Evolutionary conservation across 2,888 invertebrate species (phyloP).

Genomic region (Phyllotreta striolata): DNA sequence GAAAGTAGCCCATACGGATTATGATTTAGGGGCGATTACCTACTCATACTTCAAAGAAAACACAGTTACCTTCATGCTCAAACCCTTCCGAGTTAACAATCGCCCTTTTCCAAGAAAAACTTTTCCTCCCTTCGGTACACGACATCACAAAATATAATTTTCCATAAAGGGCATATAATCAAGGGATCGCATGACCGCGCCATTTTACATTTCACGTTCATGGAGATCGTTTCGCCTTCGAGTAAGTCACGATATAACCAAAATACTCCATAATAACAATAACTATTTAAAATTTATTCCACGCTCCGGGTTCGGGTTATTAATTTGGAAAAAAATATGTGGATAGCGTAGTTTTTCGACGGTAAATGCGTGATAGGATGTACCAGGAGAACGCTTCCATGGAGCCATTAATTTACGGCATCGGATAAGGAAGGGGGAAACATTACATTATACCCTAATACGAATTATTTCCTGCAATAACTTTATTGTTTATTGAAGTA

Average conservation of each 20-base stretch:
- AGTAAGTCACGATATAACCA: slow-evolving; percentile 15
- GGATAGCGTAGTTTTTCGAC: not conserved
- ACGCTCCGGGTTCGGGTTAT: slow-evolving; percentile 7
- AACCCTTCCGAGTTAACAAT: slow-evolving; percentile 4
- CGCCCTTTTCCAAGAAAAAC: slow-evolving; percentile 13
- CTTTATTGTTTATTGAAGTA: too few relatives aligned
- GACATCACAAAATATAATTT: slow-evolving; percentile 8
- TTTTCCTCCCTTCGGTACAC: not conserved
- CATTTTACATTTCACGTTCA: slow-evolving; percentile 10
- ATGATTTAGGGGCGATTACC: too few relatives aligned
- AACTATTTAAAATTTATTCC: slow-evolving; percentile 19
- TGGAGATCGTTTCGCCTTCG: slow-evolving; percentile 10
- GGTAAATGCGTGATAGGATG: slow-evolving; percentile 9
- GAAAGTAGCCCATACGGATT: too few relatives aligned
- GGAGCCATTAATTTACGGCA: not conserved
- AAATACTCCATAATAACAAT: slow-evolving; percentile 15
- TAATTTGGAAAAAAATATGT: slow-evolving; percentile 7
- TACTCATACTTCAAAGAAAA: too few relatives aligned
- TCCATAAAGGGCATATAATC: slow-evolving; percentile 11
- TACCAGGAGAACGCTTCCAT: slow-evolving; percentile 6
- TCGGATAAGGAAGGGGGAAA: too few relatives aligned
- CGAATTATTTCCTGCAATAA: too few relatives aligned
- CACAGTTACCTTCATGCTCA: too few relatives aligned
- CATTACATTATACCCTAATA: too few relatives aligned
- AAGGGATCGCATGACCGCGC: slow-evolving; percentile 16